Evolutionary conservation across 2,888 invertebrate genomes (phyloP).

Genomic region (Hedya salicella): DNA sequence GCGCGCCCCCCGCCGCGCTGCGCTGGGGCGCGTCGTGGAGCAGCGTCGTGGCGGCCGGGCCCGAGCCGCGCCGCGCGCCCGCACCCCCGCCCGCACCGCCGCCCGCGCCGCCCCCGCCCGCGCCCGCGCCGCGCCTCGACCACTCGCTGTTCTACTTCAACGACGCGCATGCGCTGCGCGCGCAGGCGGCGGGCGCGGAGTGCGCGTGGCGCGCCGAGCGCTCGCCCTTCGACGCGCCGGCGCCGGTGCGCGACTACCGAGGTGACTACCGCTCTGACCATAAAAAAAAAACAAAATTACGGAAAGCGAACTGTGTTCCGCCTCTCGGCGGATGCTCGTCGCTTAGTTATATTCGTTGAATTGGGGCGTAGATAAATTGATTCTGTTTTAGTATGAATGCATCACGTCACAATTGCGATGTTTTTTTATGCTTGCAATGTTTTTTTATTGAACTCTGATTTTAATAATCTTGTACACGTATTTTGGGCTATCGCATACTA

Average conservation of each 20-base stretch:
- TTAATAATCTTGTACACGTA: too few relatives aligned
- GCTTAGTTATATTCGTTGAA: too few relatives aligned
- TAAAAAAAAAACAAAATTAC: too few relatives aligned
- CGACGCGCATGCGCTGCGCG: slow-evolving; percentile 52
- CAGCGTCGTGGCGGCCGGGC: slow-evolving; percentile 69
- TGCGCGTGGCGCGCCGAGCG: slow-evolving; percentile 45
- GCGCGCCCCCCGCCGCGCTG: slow-evolving; percentile 31
- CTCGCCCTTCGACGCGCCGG: slow-evolving; percentile 45
- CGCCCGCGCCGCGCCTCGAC: slow-evolving; percentile 54
- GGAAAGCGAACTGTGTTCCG: too few relatives aligned
- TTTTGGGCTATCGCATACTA: too few relatives aligned
- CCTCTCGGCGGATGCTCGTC: too few relatives aligned
- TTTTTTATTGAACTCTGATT: too few relatives aligned
- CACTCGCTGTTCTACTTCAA: slow-evolving; percentile 79
- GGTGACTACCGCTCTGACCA: slow-evolving; percentile 51
- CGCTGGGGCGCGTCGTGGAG: slow-evolving; percentile 72
- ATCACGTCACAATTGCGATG: too few relatives aligned
- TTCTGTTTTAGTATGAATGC: too few relatives aligned
- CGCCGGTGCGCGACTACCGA: slow-evolving; percentile 53
- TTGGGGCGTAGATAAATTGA: too few relatives aligned
- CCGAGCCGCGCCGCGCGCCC: slow-evolving; percentile 58
- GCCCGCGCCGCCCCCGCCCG: slow-evolving; percentile 44
- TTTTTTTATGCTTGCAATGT: too few relatives aligned
- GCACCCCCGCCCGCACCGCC: slow-evolving; percentile 49
- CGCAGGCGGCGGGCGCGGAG: slow-evolving; percentile 46